These are phyloP conservation scores for Bedellia somnulentella DNA, from an alignment of 2,888 invertebrate genomes.

Conservation along the genomic window DNA sequence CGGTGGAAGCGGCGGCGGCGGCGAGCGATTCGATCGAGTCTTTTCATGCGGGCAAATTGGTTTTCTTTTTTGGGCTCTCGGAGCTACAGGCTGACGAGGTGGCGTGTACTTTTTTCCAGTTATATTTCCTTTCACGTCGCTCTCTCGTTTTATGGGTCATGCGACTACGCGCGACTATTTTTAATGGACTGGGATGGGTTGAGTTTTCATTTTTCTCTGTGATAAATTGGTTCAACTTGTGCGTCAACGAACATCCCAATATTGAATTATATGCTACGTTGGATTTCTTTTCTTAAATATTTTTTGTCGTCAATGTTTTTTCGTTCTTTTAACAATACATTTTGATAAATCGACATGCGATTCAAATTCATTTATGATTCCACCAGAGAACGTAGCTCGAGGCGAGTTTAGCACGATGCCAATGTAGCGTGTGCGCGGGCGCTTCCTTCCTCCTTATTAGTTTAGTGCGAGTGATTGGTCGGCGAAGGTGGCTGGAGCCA, in stretches of 20 bases:
- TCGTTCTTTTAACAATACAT: conserved; percentile 7
- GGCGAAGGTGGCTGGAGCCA: conserved; percentile 25
- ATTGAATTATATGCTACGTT: conserved; percentile 27
- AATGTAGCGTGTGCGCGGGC: conserved; percentile 39
- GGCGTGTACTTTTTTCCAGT: conserved; percentile 38
- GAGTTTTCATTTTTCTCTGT: conserved; percentile 50
- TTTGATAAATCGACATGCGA: too few species aligned
- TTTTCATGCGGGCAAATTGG: conserved; percentile 59
- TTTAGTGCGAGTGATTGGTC: conserved; percentile 46
- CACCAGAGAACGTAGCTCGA: too few species aligned
- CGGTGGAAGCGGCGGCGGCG: conserved; percentile 10
- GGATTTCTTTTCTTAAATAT: conserved; percentile 19
- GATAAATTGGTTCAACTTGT: conserved; percentile 54
- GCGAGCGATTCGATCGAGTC: conserved; percentile 27
- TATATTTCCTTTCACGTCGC: conserved; percentile 45
- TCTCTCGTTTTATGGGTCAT: conserved; percentile 59
- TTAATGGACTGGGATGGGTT: conserved; percentile 39
- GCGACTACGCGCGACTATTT: conserved; percentile 57
- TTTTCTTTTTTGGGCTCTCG: conserved; percentile 47
- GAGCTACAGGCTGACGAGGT: conserved; percentile 38
- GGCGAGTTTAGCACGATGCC: too few species aligned
- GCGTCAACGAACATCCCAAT: conserved; percentile 52
- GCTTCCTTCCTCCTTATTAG: conserved; percentile 43
- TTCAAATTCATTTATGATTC: too few species aligned
- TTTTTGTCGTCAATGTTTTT: conserved; percentile 12